These are phyloP conservation scores for Paracanthobrama guichenoti DNA, from an alignment of 2,113 vertebrate species.

Conservation along the genomic window DNA sequence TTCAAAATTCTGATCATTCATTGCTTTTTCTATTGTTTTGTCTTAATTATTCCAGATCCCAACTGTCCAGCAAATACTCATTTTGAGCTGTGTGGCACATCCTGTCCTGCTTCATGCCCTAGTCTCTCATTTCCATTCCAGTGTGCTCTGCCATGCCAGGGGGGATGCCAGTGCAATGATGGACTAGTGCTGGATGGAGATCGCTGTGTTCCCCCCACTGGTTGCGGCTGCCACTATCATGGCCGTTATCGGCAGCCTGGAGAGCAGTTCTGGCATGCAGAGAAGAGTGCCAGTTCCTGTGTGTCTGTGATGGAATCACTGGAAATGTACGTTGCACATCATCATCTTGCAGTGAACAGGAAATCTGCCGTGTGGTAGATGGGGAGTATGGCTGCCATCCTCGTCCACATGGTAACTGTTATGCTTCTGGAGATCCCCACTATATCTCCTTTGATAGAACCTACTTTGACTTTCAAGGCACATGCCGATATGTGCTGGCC, in stretches of 20 bases:
- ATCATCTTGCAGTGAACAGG: constrained; percentile 47
- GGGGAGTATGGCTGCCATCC: constrained; percentile 65
- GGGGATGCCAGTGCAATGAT: constrained; percentile 71
- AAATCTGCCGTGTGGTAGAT: constrained; percentile 62
- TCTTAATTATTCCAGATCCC: constrained; percentile 50
- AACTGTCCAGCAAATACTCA: constrained; percentile 69
- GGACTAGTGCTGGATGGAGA: constrained; percentile 66
- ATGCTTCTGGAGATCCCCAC: constrained; percentile 67
- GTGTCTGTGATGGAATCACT: constrained; percentile 56
- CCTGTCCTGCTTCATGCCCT: constrained; percentile 70
- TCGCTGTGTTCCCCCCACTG: constrained; percentile 65
- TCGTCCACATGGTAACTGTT: constrained; percentile 59
- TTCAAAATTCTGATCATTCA: background rate
- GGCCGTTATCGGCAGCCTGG: constrained; percentile 61
- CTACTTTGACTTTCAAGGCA: constrained; percentile 64
- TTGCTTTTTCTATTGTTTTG: background rate
- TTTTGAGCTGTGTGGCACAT: constrained; percentile 64
- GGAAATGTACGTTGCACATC: background rate
- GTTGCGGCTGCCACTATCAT: constrained; percentile 69
- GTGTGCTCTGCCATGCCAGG: constrained; percentile 65
- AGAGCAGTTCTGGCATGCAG: constrained; percentile 64
- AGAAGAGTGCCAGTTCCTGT: constrained; percentile 50
- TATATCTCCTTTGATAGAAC: constrained; percentile 66
- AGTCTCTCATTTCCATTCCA: constrained; percentile 69
- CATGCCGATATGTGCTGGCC: constrained; percentile 64